Percentiles rank a stretch among this genome's conserved stretches.
Evolutionary conservation across 2,113 vertebrate species (phyloP).

Genomic region (Diphyllodes magnificus): DNA sequence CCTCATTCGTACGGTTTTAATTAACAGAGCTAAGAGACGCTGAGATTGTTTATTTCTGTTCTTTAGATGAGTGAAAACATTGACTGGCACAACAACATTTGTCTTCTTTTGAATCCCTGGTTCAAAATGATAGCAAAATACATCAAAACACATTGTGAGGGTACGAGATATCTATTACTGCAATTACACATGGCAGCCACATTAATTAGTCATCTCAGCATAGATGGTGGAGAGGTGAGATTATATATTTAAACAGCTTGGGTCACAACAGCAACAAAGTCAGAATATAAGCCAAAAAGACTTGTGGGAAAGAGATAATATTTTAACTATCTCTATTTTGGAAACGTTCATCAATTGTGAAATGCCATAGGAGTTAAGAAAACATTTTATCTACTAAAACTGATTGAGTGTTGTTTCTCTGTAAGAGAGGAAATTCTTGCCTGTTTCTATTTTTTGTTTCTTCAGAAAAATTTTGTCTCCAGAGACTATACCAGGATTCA

Average conservation of each 20-base stretch:
- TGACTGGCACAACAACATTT: neutral
- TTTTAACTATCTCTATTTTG: slow-evolving; percentile 60
- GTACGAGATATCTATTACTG: neutral
- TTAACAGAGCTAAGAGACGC: neutral
- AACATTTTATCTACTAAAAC: slow-evolving; percentile 61
- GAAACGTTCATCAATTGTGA: slow-evolving; percentile 43
- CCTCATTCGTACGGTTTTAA: neutral
- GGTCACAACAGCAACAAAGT: neutral
- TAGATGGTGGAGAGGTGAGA: neutral
- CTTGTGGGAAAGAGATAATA: slow-evolving; percentile 62
- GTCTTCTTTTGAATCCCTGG: neutral
- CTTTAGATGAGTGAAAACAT: neutral
- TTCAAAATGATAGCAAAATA: slow-evolving; percentile 19
- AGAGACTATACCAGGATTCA: slow-evolving; percentile 17
- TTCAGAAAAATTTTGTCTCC: slow-evolving; percentile 38
- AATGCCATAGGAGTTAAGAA: slow-evolving; percentile 59
- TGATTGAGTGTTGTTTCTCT: slow-evolving; percentile 45
- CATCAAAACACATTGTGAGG: slow-evolving; percentile 38
- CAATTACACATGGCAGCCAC: neutral
- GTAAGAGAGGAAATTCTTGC: slow-evolving; percentile 48
- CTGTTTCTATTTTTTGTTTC: slow-evolving; percentile 55
- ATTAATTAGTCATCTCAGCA: slow-evolving; percentile 2
- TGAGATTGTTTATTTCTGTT: neutral
- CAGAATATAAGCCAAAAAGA: slow-evolving; percentile 21
- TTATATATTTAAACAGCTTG: neutral